A percentile compares a stretch with the other conserved stretches of the same genome.
Evolutionary conservation across 2,888 invertebrate species (phyloP).

Genomic region (Hemaris fuciformis): DNA sequence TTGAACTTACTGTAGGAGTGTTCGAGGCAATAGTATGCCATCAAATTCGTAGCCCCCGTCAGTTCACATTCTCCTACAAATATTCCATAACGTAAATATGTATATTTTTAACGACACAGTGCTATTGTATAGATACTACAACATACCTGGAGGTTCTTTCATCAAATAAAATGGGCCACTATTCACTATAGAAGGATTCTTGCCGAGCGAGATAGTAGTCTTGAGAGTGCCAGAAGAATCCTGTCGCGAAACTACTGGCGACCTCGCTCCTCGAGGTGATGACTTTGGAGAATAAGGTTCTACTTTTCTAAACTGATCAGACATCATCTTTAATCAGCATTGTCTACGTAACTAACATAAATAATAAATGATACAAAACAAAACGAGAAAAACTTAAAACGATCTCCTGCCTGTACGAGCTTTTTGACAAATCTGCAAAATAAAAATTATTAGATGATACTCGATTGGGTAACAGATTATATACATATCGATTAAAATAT

Average conservation of each 20-base stretch:
- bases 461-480: background rate
- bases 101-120: slow-evolving; percentile 8
- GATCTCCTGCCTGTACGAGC: slow-evolving; percentile 42
- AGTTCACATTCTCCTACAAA: slow-evolving; percentile 92
- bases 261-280: slow-evolving; percentile 95
- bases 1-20: slow-evolving; percentile 99
- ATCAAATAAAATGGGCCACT: slow-evolving; percentile 99
- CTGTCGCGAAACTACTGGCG: slow-evolving; percentile 97
- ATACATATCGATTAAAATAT: background rate
- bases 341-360: slow-evolving; percentile 66
- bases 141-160: slow-evolving; percentile 95
- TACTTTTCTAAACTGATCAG: slow-evolving; percentile 95
- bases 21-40: slow-evolving; percentile 97
- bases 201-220: slow-evolving; percentile 98
- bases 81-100: slow-evolving; percentile 11
- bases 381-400: slow-evolving; percentile 66
- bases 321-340: slow-evolving; percentile 91
- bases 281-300: slow-evolving; percentile 97
- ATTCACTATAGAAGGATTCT: slow-evolving; percentile 98
- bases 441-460: slow-evolving; percentile 7
- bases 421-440: slow-evolving; percentile 54
- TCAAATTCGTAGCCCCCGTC: slow-evolving; percentile 97
- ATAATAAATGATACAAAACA: slow-evolving; percentile 63
- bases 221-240: slow-evolving; percentile 98
- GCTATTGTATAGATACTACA: background rate